Evolutionary conservation across 2,888 invertebrate species (phyloP).

Genomic region (Noctua janthe): DNA sequence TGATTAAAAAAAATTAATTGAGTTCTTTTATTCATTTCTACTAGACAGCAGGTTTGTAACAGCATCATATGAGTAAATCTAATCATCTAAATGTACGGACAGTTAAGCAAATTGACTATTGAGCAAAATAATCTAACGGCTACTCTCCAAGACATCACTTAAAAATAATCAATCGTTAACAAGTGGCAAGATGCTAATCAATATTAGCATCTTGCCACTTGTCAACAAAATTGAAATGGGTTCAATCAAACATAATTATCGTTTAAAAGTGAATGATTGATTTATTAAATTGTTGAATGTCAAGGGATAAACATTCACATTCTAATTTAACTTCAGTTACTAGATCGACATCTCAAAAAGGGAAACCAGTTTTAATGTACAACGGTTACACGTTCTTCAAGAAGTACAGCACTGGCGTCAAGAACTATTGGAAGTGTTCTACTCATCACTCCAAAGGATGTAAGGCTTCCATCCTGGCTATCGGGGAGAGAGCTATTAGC

Average conservation of each 20-base stretch:
- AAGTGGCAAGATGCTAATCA: too few species aligned
- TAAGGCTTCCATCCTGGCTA: constrained; percentile 38
- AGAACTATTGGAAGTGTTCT: constrained; percentile 57
- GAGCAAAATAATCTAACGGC: too few species aligned
- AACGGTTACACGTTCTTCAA: constrained; percentile 44
- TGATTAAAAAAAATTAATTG: too few species aligned
- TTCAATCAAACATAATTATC: not conserved
- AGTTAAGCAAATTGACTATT: too few species aligned
- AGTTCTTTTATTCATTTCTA: too few species aligned
- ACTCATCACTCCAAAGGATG: constrained; percentile 55
- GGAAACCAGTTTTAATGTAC: constrained; percentile 32
- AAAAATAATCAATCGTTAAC: too few species aligned
- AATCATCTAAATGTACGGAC: too few species aligned
- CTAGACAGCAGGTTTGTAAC: too few species aligned
- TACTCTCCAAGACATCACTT: too few species aligned
- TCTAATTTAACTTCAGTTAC: constrained; percentile 34
- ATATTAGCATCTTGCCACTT: too few species aligned
- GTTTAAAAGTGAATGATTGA: not conserved
- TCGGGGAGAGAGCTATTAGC: constrained; percentile 5
- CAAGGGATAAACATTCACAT: not conserved
- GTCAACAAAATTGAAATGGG: not conserved
- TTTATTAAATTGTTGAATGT: not conserved
- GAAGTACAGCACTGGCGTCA: constrained; percentile 33
- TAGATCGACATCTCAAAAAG: constrained; percentile 35
- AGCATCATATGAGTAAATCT: too few species aligned